Conservation (phyloP, 2,888 invertebrate genomes). For the Urechis unicinctus region DNA sequence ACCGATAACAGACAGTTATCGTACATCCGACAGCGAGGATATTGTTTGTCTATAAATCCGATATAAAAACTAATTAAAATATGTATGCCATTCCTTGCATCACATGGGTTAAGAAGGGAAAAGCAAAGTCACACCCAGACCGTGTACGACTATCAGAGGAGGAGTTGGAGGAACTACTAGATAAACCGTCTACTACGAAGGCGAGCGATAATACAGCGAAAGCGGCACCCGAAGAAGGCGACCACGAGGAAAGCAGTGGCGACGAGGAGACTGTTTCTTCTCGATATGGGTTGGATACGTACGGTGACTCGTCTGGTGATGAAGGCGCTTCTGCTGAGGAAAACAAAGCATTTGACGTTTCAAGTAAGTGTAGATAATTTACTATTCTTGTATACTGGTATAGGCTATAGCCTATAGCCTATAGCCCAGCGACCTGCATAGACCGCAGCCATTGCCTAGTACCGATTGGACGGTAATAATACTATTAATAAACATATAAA, state of each 20-base stretch:
- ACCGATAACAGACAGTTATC: no score
- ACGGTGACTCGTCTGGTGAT: slow-evolving; percentile 25
- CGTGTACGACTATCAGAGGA: slow-evolving; percentile 28
- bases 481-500: no score
- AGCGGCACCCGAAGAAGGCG: slow-evolving; percentile 3
- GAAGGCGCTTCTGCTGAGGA: slow-evolving; percentile 44
- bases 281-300: not conserved
- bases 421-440: no score
- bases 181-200: slow-evolving; percentile 8
- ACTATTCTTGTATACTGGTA: no score
- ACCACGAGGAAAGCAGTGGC: slow-evolving; percentile 27
- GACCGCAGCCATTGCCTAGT: no score
- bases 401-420: no score
- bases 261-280: slow-evolving; percentile 31
- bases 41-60: no score
- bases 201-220: slow-evolving; percentile 2
- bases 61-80: no score
- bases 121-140: slow-evolving; percentile 43
- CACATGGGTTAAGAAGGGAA: slow-evolving; percentile 45
- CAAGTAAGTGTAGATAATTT: no score
- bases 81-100: slow-evolving; percentile 46
- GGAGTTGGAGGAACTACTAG: slow-evolving; percentile 30
- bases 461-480: no score
- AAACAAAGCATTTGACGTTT: no score
- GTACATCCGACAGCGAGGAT: no score